Conservation (phyloP, 2,113 vertebrate species). For the Leucoraja erinaceus region DNA sequence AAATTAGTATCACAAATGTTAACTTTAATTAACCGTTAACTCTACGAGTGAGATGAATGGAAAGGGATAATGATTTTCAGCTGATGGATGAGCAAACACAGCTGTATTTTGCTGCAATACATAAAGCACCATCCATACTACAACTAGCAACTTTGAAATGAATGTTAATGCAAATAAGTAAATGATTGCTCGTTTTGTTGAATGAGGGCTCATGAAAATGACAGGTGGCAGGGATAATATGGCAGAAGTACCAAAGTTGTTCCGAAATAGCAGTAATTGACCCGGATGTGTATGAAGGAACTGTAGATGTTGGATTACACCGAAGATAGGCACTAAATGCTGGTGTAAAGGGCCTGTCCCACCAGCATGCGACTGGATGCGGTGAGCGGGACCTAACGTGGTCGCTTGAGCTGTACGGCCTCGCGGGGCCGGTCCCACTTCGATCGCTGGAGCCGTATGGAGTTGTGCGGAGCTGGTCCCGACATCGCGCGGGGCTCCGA, state of each 20-base stretch:
- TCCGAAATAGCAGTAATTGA: conserved; percentile 24
- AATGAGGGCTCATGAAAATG: neutral
- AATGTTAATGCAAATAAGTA: neutral
- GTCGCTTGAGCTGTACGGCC: no score
- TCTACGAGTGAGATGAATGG: neutral
- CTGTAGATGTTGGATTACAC: no score
- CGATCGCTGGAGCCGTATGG: no score
- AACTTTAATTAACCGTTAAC: no score
- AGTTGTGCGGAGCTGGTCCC: no score
- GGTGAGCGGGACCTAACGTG: no score
- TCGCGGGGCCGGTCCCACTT: no score
- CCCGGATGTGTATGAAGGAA: no score
- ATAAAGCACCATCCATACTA: neutral
- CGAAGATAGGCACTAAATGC: no score
- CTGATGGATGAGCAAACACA: neutral
- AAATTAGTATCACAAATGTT: neutral
- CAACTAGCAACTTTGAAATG: neutral
- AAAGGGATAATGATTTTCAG: neutral
- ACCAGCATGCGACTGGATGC: no score
- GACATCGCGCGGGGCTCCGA: no score
- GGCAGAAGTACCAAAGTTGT: neutral
- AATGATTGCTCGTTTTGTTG: neutral
- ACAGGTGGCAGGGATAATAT: neutral
- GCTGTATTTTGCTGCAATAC: neutral
- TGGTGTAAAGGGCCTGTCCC: no score